Percentiles rank a stretch among this genome's conserved stretches.
Conservation (phyloP, 2,888 invertebrate species). For the Cyclophora punctaria region DNA sequence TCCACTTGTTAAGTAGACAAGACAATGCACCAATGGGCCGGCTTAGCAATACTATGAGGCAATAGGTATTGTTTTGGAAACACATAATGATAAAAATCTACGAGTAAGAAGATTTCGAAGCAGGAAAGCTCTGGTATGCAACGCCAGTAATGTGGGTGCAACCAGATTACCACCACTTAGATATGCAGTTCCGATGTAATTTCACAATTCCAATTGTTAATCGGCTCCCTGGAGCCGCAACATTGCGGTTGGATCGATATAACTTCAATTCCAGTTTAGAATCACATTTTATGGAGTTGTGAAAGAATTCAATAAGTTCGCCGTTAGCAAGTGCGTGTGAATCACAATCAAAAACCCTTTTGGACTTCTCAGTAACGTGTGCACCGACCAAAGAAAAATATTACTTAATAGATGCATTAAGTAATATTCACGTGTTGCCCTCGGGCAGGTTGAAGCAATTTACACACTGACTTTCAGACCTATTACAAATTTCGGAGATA, state of each 20-base stretch:
- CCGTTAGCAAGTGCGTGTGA: conserved; percentile 23
- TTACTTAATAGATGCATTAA: conserved; percentile 25
- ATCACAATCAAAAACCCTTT: conserved; percentile 29
- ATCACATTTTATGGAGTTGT: conserved; percentile 2
- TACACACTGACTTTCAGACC: conserved; percentile 25
- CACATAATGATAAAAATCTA: conserved; percentile 38
- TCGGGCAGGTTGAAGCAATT: conserved; percentile 34
- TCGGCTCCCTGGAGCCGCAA: conserved; percentile 29
- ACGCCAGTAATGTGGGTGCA: conserved; percentile 23
- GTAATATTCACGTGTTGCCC: conserved; percentile 31
- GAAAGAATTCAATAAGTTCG: conserved; percentile 10
- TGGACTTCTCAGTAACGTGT: conserved; percentile 22
- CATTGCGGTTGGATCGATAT: neutral
- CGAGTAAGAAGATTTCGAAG: conserved; percentile 27
- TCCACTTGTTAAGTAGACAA: conserved; percentile 22
- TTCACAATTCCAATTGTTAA: conserved; percentile 44
- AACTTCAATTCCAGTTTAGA: conserved; percentile 4
- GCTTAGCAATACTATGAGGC: conserved; percentile 33
- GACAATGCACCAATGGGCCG: conserved; percentile 26
- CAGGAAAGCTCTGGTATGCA: conserved; percentile 22
- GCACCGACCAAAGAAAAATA: conserved; percentile 20
- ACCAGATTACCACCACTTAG: conserved; percentile 39
- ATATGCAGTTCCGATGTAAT: conserved; percentile 38
- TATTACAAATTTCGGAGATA: conserved; percentile 29
- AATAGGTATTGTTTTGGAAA: conserved; percentile 43